phyloP scores from a whole-genome alignment of 2,888 invertebrate genomes.

The Drosophila peninsularis region DNA sequence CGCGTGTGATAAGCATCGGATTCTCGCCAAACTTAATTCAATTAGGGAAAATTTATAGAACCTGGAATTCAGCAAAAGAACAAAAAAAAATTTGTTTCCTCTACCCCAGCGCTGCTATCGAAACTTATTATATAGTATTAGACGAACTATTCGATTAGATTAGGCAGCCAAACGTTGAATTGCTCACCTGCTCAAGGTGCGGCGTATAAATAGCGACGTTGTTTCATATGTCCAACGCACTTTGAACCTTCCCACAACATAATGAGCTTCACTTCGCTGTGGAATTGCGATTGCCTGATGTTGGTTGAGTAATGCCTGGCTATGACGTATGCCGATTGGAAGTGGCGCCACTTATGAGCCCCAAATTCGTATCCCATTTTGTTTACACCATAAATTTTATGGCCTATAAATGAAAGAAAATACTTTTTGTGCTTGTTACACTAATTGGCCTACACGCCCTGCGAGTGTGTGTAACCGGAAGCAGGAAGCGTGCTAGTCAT shows the following conservation, averaged over 20 bases:
- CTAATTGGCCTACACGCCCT: background rate
- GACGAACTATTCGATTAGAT: conserved; percentile 53
- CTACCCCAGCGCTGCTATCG: conserved; percentile 19
- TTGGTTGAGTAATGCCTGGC: conserved; percentile 30
- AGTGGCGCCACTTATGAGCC: conserved; percentile 25
- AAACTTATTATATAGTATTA: conserved; percentile 5
- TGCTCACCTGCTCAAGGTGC: conserved; percentile 18
- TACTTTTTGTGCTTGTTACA: background rate
- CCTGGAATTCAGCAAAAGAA: background rate
- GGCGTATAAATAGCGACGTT: conserved; percentile 52
- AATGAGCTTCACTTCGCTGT: conserved; percentile 22
- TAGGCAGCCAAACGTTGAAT: conserved; percentile 18
- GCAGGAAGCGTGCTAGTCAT: too few relatives aligned
- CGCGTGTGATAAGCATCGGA: conserved; percentile 13
- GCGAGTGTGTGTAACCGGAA: background rate
- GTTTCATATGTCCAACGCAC: conserved; percentile 51
- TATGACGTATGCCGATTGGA: conserved; percentile 15
- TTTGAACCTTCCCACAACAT: conserved; percentile 56
- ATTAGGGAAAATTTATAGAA: conserved; percentile 35
- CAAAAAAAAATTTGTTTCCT: conserved; percentile 2
- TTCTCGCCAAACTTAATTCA: conserved; percentile 31
- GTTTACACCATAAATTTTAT: conserved; percentile 7
- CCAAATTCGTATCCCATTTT: background rate
- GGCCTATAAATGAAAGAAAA: background rate
- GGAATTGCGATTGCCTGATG: conserved; percentile 6